Base-by-base conservation (phyloP, 1,140 invertebrate species). In the Formica exsecta region DNA sequence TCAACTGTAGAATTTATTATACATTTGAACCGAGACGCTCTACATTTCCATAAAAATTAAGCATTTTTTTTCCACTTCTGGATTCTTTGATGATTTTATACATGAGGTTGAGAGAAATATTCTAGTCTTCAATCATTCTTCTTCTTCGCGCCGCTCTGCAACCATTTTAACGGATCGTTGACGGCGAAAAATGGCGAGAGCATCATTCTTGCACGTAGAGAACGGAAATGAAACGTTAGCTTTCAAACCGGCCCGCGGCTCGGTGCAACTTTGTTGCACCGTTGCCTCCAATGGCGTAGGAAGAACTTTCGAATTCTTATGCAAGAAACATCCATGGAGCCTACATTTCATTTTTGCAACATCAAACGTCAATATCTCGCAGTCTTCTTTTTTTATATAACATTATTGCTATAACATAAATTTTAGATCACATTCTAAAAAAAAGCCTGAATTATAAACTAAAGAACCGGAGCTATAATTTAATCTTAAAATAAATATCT, bases 131-230 rank as follows among this genome's bases (percentile, higher is more conserved):
- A 48, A 74, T 83, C 66, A 62, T 83, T 83, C 68, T 83, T 83
- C 68, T 83, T 51, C 54, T 74, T 83, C 68, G 44, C 79, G 19
- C 79, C 68, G 68, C 57, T 74, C 70, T 57, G 68, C 68, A 73
- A 62, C 54, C 68, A 61, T 73, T 83, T 83, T 83, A 83, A 83
- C 79, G 79, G 68, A 73, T 83, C 68, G 68, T 83, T 61, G 38
- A 29, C 38, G 54, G 41, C 68, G 38, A 74, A 83, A 83, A 83
- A 83, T 73, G 38, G 41, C 25, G 48, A 61, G 66, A 48, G 79
- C 79, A 81, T 83, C 68, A 73, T 83, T 83, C 79, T 57, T 74
- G 54, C 54, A 74, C 68, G 79, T 74, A 83, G 79, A 83, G 79
- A 80, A 83, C 68, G 79, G 59, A 74, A 83, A 83, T 83, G 70